Base-by-base conservation (phyloP, 2,888 invertebrate genomes). In the Mythimna ferrago region DNA sequence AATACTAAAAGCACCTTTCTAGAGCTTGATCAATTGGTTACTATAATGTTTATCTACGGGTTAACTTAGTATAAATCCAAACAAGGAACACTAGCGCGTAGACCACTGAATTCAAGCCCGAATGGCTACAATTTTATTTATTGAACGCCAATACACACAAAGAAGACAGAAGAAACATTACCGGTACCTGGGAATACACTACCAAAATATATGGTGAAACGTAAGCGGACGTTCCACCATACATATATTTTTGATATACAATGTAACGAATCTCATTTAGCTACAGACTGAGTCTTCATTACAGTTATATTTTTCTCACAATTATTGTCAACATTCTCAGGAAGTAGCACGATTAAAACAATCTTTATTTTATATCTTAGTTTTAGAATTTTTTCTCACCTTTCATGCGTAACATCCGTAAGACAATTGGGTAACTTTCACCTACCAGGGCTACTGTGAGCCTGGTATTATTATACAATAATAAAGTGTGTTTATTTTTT, bases 361-460 rank as follows among this genome's bases (percentile, higher is more conserved):
- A 83, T 73, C 66, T 76, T 68, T 60, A 71, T 65, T 80, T 66
- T 53, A 53, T 57, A 54, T 58, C 53, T 32, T 1, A 66, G 44
- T 66, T 35, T 26, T 38, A 19, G 54, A 19, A 19, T 35, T 67
- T 77, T 85, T 86, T 84, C 84, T 73, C 84, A 86, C 63, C 72
- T 69, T 76, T 73, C 32, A 68, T 69, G 71, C 64, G 69, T 77
- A 83, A 83, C 71, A 71, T 72, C 75, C 75, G 67, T 44, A 63
- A 83, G 69, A 76, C 61, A 81, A 73, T 86, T 77, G 64, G 38
- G 58, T 74, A n/a, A 83, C 86, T 83, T 84, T 86, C 84, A 70
- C 83, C 48, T 54, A 51, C 54, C 56, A 73, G 74, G 72, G 66
- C 57, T 77, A 41, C 74, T 60, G 10, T 14, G n/a, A 60, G 32